Base-by-base conservation (phyloP, 2,113 vertebrate genomes). In the Galemys pyrenaicus region DNA sequence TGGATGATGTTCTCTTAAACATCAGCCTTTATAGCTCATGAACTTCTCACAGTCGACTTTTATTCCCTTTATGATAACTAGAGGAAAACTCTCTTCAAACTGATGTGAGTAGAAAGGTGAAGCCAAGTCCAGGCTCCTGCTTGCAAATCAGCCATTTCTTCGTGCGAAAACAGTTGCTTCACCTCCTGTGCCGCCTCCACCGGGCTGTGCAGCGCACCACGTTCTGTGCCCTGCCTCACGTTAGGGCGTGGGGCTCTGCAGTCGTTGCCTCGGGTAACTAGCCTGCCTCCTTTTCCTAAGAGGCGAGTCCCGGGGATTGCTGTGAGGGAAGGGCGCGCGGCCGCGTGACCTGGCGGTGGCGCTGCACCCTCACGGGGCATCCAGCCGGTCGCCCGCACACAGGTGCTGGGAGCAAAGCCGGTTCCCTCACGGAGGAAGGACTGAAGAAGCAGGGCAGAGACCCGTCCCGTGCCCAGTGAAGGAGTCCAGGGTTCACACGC, bases 271-370 rank as follows among this genome's bases (percentile, higher is more conserved):
- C 85, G 1, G 0, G 49, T 85, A 89, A 89, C 77, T 51, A 74
- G 77, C 86, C 74, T 58, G 28, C 37, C 74, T 68, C 11, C 2
- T 89, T 92, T 96, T 68, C 77, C 62, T 35, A 94, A 94, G 10
- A 89, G 68, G 2, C 41, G 46, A 22, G 19, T 6, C 89, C 77
- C 17, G 64, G 46, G 28, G 65, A 82, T 90, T 77, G 12, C 60
- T 35, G 7, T 35, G 67, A 46, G n/a, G n/a, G n/a, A n/a, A n/a
- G n/a, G n/a, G n/a, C n/a, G n/a, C n/a, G n/a, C n/a, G n/a, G n/a
- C n/a, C n/a, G n/a, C n/a, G n/a, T n/a, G n/a, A n/a, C n/a, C n/a
- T n/a, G n/a, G n/a, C n/a, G n/a, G n/a, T n/a, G n/a, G n/a, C n/a
- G n/a, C n/a, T n/a, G n/a, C n/a, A n/a, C n/a, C n/a, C n/a, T n/a